Percentiles rank a stretch among this genome's conserved stretches.
Conservation (phyloP, 2,888 invertebrate species). For the Leucophenga montana region DNA sequence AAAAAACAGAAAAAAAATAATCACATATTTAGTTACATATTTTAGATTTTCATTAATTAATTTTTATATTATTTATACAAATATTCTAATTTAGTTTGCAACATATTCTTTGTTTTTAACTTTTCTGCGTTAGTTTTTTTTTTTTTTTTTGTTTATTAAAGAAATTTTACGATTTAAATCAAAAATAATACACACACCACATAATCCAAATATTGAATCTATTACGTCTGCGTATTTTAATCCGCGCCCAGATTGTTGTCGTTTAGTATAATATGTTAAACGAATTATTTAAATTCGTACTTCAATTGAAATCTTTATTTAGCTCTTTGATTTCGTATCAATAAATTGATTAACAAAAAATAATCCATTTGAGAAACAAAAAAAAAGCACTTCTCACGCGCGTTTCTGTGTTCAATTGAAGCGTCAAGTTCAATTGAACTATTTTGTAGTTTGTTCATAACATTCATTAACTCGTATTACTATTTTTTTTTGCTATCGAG, state of each 20-base stretch:
- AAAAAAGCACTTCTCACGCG: no score
- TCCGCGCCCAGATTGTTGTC: background rate
- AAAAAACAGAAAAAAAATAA: constrained; percentile 31
- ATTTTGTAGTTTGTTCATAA: no score
- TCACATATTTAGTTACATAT: background rate
- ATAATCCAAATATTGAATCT: constrained; percentile 52
- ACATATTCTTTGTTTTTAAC: no score
- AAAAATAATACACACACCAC: constrained; percentile 65
- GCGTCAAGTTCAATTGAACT: background rate
- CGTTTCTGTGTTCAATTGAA: no score
- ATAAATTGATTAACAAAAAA: no score
- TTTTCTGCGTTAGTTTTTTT: no score
- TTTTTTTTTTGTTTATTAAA: background rate
- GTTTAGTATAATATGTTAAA: background rate
- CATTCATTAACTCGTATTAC: no score
- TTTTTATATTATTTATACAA: background rate
- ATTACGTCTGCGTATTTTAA: background rate
- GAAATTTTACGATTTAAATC: constrained; percentile 31
- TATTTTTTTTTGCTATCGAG: constrained; percentile 1
- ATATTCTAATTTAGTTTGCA: no score
- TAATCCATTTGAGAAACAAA: no score
- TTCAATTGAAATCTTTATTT: background rate
- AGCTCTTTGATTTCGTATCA: no score
- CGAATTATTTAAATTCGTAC: constrained; percentile 19
- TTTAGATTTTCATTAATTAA: no score